phyloP scores from a whole-genome alignment of 2,888 invertebrate species.

The Balanococcus diminutus region DNA sequence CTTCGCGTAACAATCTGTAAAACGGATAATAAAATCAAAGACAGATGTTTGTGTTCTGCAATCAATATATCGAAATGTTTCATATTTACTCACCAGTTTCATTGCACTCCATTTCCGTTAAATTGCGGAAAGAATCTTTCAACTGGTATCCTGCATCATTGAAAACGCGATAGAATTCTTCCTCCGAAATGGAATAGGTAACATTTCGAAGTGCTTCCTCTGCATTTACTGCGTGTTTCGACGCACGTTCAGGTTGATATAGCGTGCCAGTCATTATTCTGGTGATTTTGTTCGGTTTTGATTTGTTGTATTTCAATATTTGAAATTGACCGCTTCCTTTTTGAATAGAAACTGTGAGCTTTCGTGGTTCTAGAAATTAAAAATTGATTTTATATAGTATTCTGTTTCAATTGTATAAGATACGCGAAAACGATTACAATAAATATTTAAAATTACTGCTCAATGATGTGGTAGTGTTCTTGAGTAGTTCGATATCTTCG shows the following conservation, averaged over 20 bases:
- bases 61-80: too few species aligned
- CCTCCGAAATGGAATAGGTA: neutral
- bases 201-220: neutral
- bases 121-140: neutral
- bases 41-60: too few species aligned
- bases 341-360: neutral
- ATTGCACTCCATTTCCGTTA: neutral
- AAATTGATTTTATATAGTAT: neutral
- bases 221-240: neutral
- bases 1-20: neutral
- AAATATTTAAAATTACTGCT: neutral
- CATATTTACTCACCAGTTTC: neutral
- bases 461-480: neutral
- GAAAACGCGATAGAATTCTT: neutral
- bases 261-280: neutral
- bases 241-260: neutral
- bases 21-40: too few species aligned
- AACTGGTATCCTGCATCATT: neutral
- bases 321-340: conserved; percentile 24
- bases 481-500: neutral
- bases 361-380: neutral
- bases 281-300: neutral
- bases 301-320: neutral
- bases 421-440: too few species aligned
- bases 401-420: too few species aligned